A percentile compares a stretch with the other conserved stretches of the same genome.
Conservation (phyloP, 2,797 vertebrate genomes). For the Sebastes trivittatus region DNA sequence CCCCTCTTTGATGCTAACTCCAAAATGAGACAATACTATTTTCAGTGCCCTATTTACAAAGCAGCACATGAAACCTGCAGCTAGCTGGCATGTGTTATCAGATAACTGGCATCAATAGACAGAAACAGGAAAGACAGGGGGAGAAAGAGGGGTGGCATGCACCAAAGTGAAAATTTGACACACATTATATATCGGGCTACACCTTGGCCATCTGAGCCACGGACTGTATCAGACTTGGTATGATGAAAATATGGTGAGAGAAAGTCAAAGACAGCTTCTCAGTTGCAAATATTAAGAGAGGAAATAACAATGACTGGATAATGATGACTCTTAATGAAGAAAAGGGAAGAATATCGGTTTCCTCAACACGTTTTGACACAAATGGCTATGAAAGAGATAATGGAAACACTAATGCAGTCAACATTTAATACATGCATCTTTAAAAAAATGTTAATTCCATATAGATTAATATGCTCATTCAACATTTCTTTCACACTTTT, state of each 20-base stretch:
- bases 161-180: not conserved
- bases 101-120: not conserved
- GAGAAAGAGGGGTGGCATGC: not conserved
- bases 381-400: not conserved
- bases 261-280: not conserved
- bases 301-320: not conserved
- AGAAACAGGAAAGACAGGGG: not conserved
- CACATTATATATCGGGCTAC: not conserved
- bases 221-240: not conserved
- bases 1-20: not conserved
- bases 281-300: not conserved
- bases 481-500: not conserved
- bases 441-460: not conserved
- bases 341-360: not conserved
- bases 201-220: not conserved
- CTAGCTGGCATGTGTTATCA: not conserved
- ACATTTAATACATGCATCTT: not conserved
- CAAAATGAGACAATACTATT: not conserved
- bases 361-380: not conserved
- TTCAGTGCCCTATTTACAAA: not conserved
- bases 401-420: not conserved
- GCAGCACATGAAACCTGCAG: not conserved
- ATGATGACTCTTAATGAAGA: not conserved
- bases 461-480: not conserved
- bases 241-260: not conserved